Conservation (phyloP, 2,113 vertebrate species). For the Melanerpes formicivorus region DNA sequence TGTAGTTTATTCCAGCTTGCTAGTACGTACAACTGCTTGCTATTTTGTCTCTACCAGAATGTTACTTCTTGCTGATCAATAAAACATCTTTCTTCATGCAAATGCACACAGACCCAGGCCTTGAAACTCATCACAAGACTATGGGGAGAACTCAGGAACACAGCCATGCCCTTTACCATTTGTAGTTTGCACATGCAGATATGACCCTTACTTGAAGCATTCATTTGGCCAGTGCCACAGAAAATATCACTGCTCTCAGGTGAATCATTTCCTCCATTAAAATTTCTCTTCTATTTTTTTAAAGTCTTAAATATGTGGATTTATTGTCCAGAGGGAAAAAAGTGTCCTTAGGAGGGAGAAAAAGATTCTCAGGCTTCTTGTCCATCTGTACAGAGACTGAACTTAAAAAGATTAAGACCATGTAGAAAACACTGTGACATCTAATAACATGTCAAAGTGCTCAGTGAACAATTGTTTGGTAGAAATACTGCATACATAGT, state of each 20-base stretch:
- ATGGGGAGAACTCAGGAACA: neutral
- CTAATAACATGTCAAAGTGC: conserved; percentile 24
- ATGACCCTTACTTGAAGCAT: neutral
- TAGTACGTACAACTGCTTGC: neutral
- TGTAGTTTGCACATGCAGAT: neutral
- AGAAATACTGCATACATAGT: neutral
- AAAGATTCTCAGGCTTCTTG: conserved; percentile 54
- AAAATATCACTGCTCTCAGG: conserved; percentile 26
- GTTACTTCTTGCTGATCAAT: conserved; percentile 13
- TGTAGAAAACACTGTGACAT: conserved; percentile 17
- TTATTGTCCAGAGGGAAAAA: conserved; percentile 42
- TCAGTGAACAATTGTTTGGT: neutral
- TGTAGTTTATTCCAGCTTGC: neutral
- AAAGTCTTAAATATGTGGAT: conserved; percentile 1
- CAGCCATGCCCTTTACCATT: neutral
- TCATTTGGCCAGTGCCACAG: conserved; percentile 16
- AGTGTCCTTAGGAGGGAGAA: conserved; percentile 43
- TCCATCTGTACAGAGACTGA: conserved; percentile 52
- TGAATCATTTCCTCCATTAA: conserved; percentile 21
- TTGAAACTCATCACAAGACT: neutral
- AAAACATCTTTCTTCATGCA: conserved; percentile 6
- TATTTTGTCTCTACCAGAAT: neutral
- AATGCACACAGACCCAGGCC: neutral
- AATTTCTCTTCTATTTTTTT: neutral
- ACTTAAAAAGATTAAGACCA: conserved; percentile 62